Base-by-base conservation (phyloP, 2,888 invertebrate genomes). In the Dioctria rufipes region DNA sequence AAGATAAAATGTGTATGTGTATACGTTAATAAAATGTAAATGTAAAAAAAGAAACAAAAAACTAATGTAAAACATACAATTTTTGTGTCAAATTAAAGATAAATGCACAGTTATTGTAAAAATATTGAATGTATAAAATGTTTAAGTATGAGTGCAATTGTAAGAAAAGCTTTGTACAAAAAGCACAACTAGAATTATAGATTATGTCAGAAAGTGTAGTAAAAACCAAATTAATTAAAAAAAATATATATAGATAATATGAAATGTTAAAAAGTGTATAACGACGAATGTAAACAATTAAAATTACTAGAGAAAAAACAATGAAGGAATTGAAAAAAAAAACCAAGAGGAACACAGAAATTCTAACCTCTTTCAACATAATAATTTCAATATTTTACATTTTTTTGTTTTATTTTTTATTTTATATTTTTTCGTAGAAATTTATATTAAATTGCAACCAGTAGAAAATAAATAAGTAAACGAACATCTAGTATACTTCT, bases 101-200 rank as follows among this genome's bases (percentile, higher is more conserved):
- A 58, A 58, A 73, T 73, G 73, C 60, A 73, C 60, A 54, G 40
- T 58, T 42, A 61, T 25, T 25, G 25, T 25, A 25, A 25, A 25
- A 37, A 61, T 61, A 58, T 42, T 60, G 42, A 73, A 51, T 69
- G 49, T 54, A 51, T 49, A 69, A 54, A 69, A 69, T 51, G 51
- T 51, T 51, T 69, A 69, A 11, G 54, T 73, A 46, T 73, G 73
- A 58, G 73, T 73, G 73, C 73, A 73, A 61, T 40, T 73, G 73
- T 73, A 58, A 58, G 25, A 25, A 73, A 73, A 73, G 73, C 73
- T 73, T 73, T 73, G 73, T 73, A 73, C 73, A 73, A 73, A 42
- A 73, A 73, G 73, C 73, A 73, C 73, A 73, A 73, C 60, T 73
- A 73, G 58, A 73, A 73, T 42, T 73, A 54, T 54, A 25, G 0